These are phyloP conservation scores for Didymodactylos carnosus DNA, from an alignment of 2,888 invertebrate species.

Conservation along the genomic window DNA sequence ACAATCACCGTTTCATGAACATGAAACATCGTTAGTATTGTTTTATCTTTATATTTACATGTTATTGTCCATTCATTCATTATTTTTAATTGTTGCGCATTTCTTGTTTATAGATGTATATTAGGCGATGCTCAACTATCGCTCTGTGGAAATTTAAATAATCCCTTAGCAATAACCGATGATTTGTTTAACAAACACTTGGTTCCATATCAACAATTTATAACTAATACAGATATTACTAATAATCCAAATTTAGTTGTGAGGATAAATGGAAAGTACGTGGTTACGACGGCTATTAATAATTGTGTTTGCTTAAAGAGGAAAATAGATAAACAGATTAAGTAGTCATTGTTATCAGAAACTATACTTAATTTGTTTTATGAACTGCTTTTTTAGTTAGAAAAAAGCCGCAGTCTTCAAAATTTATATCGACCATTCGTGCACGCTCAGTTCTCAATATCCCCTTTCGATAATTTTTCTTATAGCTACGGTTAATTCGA, in stretches of 20 bases:
- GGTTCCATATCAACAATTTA: slow-evolving; percentile 35
- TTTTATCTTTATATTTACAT: no score
- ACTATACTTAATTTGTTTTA: no score
- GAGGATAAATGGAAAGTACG: slow-evolving; percentile 41
- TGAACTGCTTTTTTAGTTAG: no score
- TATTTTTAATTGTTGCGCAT: neutral
- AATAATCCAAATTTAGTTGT: slow-evolving; percentile 60
- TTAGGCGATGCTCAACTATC: slow-evolving; percentile 50
- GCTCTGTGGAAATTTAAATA: slow-evolving; percentile 48
- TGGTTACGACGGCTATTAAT: no score
- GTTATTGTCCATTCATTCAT: neutral
- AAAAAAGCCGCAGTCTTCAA: no score
- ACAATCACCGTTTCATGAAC: slow-evolving; percentile 46
- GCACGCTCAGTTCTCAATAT: no score
- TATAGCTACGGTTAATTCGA: no score
- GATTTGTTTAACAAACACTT: slow-evolving; percentile 30
- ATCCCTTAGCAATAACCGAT: neutral
- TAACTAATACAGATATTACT: slow-evolving; percentile 49
- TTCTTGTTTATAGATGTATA: slow-evolving; percentile 16
- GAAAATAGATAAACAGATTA: no score
- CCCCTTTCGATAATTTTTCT: no score
- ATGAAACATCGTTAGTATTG: neutral
- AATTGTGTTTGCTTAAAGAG: no score
- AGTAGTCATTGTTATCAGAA: no score
- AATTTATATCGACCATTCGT: no score